phyloP scores from a whole-genome alignment of 2,888 invertebrate genomes.

The Drosophila flavopinicola region DNA sequence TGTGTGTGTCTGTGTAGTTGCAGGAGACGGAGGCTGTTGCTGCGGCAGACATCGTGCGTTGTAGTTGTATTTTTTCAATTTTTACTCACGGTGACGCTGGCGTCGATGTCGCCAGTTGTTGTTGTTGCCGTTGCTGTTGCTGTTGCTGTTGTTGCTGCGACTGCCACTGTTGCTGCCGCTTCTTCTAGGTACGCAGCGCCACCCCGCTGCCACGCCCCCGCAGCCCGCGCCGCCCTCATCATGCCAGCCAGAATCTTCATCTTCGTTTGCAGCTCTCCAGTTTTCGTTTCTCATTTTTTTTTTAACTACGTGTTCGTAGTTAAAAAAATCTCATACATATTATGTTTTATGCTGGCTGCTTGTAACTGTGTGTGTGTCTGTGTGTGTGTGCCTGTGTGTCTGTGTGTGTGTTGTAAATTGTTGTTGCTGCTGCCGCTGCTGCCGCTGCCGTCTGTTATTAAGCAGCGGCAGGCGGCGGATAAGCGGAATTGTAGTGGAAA shows the following conservation, averaged over 20 bases:
- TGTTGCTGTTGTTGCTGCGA: conserved; percentile 24
- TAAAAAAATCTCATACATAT: conserved; percentile 69
- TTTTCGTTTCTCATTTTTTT: conserved; percentile 68
- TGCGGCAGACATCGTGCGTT: conserved; percentile 31
- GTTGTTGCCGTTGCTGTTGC: conserved; percentile 24
- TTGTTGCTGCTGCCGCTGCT: conserved; percentile 36
- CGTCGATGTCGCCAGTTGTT: conserved; percentile 34
- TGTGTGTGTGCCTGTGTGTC: conserved; percentile 12
- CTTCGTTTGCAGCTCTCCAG: conserved; percentile 63
- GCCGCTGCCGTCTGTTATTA: conserved; percentile 30
- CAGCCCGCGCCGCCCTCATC: background rate
- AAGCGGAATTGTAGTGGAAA: conserved; percentile 67
- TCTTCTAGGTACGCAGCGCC: conserved; percentile 34
- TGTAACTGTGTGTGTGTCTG: conserved; percentile 11
- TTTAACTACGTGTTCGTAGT: conserved; percentile 75
- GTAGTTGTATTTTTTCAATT: conserved; percentile 48
- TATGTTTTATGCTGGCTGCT: conserved; percentile 63
- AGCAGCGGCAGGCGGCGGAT: conserved; percentile 34
- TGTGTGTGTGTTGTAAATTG: conserved; percentile 25
- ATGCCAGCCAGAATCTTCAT: conserved; percentile 39
- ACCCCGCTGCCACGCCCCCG: background rate
- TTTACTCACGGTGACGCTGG: conserved; percentile 32
- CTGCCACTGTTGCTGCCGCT: conserved; percentile 30
- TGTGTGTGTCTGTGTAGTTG: conserved; percentile 28
- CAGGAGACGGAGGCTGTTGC: conserved; percentile 32